Evolutionary conservation across 2,797 vertebrate species (phyloP).

Genomic region (Lagocephalus sceleratus): DNA sequence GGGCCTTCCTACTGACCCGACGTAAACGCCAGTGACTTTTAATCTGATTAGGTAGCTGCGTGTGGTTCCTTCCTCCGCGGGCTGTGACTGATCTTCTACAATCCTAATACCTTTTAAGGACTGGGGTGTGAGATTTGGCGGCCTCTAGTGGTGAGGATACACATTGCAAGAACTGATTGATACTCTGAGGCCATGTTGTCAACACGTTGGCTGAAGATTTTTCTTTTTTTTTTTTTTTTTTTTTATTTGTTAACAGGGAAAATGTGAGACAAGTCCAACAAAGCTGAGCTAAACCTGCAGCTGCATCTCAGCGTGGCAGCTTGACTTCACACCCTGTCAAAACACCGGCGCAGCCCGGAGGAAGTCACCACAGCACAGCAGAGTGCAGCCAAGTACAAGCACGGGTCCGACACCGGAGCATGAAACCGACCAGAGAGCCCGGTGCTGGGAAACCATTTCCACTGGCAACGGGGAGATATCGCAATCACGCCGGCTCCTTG

Average conservation of each 20-base stretch:
- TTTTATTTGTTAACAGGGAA: no score
- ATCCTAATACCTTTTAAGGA: no score
- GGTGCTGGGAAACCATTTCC: constrained; percentile 14
- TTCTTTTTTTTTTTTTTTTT: no score
- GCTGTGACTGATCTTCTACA: no score
- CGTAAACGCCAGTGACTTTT: not conserved
- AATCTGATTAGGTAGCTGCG: constrained; percentile 1
- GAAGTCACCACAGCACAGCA: constrained; percentile 3
- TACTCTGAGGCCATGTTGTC: no score
- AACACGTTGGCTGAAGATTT: no score
- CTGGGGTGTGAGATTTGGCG: no score
- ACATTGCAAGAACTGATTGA: no score
- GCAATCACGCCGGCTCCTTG: constrained; percentile 43
- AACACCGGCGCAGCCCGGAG: constrained; percentile 17
- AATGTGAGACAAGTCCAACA: not conserved
- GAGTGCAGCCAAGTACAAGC: constrained; percentile 23
- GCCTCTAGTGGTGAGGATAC: no score
- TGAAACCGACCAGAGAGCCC: constrained; percentile 17
- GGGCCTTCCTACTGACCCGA: constrained; percentile 33
- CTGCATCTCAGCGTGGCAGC: not conserved
- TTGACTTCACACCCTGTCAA: not conserved
- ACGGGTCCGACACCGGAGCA: constrained; percentile 13
- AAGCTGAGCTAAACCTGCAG: not conserved
- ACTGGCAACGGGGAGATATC: constrained; percentile 27
- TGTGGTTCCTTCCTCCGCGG: no score